Conservation (phyloP, 2,113 vertebrate genomes). For the Fukomys damarensis region DNA sequence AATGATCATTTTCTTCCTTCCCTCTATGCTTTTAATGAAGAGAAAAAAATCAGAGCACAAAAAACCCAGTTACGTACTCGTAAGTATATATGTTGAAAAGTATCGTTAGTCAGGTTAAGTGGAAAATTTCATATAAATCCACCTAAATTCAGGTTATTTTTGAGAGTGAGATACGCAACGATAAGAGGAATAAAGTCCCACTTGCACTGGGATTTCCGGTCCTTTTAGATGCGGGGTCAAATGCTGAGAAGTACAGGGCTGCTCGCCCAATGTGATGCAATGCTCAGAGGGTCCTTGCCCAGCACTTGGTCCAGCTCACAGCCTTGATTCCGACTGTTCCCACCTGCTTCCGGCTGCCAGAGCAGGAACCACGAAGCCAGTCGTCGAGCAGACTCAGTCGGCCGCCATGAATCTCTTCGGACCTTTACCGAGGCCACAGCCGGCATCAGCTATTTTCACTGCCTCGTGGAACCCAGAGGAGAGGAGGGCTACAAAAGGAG, state of each 20-base stretch:
- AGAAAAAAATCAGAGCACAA: background rate
- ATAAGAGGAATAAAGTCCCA: background rate
- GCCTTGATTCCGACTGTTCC: slow-evolving; percentile 51
- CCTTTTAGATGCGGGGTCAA: slow-evolving; percentile 4
- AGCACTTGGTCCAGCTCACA: background rate
- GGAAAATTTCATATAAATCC: slow-evolving; percentile 3
- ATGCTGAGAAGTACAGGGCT: slow-evolving; percentile 41
- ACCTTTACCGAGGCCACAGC: slow-evolving; percentile 76
- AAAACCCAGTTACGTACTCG: background rate
- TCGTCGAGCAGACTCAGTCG: slow-evolving; percentile 51
- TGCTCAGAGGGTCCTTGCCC: background rate
- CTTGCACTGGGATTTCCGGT: slow-evolving; percentile 31
- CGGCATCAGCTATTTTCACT: slow-evolving; percentile 75
- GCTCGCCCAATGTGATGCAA: background rate
- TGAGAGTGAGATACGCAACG: background rate
- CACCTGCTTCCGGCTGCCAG: slow-evolving; percentile 42
- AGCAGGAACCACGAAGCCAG: background rate
- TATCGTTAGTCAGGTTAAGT: background rate
- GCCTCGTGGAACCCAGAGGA: slow-evolving; percentile 22
- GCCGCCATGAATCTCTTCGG: slow-evolving; percentile 57
- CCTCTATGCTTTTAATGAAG: background rate
- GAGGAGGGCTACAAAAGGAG: slow-evolving; percentile 17
- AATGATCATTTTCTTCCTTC: background rate
- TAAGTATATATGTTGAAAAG: background rate
- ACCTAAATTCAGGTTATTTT: background rate